Percentiles rank a stretch among this genome's conserved stretches.
Evolutionary conservation across 2,113 vertebrate species (phyloP).

Genomic region (Archocentrus centrarchus): DNA sequence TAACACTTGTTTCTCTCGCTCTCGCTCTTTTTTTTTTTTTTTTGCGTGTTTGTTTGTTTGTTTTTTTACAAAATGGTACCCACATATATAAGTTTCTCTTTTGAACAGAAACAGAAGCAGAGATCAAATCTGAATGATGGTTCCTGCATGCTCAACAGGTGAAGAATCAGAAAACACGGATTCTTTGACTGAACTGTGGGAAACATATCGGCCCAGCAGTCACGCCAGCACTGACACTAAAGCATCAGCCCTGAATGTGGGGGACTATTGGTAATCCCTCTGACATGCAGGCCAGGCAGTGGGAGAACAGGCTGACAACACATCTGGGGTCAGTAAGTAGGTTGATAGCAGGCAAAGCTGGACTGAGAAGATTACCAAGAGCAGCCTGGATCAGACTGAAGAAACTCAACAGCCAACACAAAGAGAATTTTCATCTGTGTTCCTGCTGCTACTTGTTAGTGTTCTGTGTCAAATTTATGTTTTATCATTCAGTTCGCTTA

Average conservation of each 20-base stretch:
- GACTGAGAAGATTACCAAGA: slow-evolving; percentile 70
- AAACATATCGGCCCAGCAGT: slow-evolving; percentile 13
- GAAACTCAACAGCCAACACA: slow-evolving; percentile 34
- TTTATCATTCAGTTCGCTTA: neutral
- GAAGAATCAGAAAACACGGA: neutral
- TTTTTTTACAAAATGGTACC: slow-evolving; percentile 10
- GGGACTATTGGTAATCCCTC: slow-evolving; percentile 66
- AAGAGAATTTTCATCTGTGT: slow-evolving; percentile 1
- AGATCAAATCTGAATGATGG: neutral
- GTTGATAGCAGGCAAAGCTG: slow-evolving; percentile 68
- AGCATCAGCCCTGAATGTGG: slow-evolving; percentile 40
- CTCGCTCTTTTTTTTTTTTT: neutral
- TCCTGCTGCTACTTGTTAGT: slow-evolving; percentile 49
- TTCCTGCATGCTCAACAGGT: slow-evolving; percentile 14
- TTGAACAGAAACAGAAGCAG: slow-evolving; percentile 18
- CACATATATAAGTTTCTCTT: neutral
- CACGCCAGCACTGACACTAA: slow-evolving; percentile 21
- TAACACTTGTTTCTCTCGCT: slow-evolving; percentile 20
- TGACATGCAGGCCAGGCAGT: slow-evolving; percentile 59
- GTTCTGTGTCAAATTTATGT: slow-evolving; percentile 3
- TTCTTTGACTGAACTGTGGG: slow-evolving; percentile 15
- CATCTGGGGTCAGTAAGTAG: slow-evolving; percentile 75
- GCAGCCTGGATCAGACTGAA: slow-evolving; percentile 55
- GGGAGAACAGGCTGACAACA: slow-evolving; percentile 66
- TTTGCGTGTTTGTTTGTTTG: neutral